Conservation (phyloP, 2,888 invertebrate species). For the Lepidochrysops patricia region DNA sequence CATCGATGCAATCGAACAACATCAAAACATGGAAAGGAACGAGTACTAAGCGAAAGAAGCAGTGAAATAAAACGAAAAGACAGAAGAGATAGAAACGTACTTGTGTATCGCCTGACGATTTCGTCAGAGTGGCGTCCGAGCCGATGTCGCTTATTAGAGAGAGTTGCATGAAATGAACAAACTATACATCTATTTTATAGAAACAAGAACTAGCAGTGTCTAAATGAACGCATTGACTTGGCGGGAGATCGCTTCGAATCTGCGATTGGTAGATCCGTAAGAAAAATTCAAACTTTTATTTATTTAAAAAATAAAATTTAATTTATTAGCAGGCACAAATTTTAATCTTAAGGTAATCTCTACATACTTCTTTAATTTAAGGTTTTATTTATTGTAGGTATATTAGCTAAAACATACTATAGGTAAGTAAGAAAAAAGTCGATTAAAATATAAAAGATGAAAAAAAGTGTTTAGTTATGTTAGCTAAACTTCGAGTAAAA, state of each 20-base stretch:
- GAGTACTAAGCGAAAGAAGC: slow-evolving; percentile 35
- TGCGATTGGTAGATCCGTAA: slow-evolving; percentile 11
- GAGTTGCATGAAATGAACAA: slow-evolving; percentile 75
- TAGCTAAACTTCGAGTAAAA: not conserved
- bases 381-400: not conserved
- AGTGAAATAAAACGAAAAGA: slow-evolving; percentile 29
- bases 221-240: slow-evolving; percentile 15
- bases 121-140: slow-evolving; percentile 65
- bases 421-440: not conserved
- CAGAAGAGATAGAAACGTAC: slow-evolving; percentile 51
- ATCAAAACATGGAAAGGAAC: slow-evolving; percentile 26
- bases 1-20: slow-evolving; percentile 19
- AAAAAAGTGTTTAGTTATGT: not conserved
- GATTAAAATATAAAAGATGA: not conserved
- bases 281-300: not conserved
- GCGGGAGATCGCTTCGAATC: slow-evolving; percentile 16
- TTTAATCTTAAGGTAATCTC: not conserved
- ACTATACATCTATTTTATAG: slow-evolving; percentile 69
- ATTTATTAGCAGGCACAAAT: slow-evolving; percentile 14
- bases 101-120: slow-evolving; percentile 69
- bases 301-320: slow-evolving; percentile 13
- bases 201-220: slow-evolving; percentile 19
- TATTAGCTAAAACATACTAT: not conserved
- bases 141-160: slow-evolving; percentile 70
- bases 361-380: slow-evolving; percentile 15